Evolutionary conservation across 2,113 vertebrate genomes (phyloP).

Genomic region (Pterocles gutturalis): DNA sequence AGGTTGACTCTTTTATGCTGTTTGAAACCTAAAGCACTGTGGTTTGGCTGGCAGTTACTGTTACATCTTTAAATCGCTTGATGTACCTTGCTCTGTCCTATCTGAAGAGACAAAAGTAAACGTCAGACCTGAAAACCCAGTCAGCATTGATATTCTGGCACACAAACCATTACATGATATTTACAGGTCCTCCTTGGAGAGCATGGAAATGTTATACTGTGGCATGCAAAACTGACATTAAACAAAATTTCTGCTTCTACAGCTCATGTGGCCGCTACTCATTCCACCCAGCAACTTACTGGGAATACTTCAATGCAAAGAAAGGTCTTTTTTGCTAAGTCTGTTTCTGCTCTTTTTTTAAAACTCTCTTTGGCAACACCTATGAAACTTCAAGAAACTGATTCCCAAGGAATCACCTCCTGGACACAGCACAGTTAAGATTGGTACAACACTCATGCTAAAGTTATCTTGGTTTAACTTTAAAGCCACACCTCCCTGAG

Average conservation of each 20-base stretch:
- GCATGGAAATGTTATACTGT: accelerated
- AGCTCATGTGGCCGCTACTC: not conserved
- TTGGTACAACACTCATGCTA: not conserved
- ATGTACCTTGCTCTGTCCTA: slow-evolving; percentile 26
- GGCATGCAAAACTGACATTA: not conserved
- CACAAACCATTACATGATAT: not conserved
- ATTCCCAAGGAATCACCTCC: not conserved
- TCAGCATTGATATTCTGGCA: not conserved
- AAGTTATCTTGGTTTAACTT: slow-evolving; percentile 36
- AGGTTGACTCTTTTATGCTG: slow-evolving; percentile 10
- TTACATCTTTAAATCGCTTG: slow-evolving; percentile 58
- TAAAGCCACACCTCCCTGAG: slow-evolving; percentile 27
- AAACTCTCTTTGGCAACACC: not conserved
- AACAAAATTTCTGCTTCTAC: not conserved
- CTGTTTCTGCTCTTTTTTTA: not conserved
- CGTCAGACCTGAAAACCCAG: not conserved
- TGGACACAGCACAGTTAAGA: not conserved
- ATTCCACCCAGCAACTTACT: not conserved
- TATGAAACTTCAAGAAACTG: not conserved
- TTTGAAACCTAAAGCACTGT: slow-evolving; percentile 58
- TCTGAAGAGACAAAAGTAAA: slow-evolving; percentile 10
- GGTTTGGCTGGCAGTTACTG: slow-evolving; percentile 58
- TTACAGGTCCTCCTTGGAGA: not conserved
- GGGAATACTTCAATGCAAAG: not conserved
- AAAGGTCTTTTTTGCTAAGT: not conserved